Percentiles rank a stretch among this genome's conserved stretches.
Evolutionary conservation across 2,113 vertebrate genomes (phyloP).

Genomic region (Mastomys coucha): DNA sequence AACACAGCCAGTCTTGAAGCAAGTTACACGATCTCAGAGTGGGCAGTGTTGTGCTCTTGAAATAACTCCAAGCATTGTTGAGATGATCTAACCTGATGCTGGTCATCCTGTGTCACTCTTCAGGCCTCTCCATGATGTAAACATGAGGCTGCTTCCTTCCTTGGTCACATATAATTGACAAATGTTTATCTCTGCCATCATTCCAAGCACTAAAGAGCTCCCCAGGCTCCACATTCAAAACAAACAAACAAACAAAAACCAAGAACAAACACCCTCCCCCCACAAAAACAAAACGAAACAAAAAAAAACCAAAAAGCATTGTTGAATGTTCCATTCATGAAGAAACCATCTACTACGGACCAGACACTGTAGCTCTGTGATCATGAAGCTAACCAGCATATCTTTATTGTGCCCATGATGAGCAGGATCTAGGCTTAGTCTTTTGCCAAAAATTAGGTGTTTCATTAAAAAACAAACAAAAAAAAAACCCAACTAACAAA

Average conservation of each 20-base stretch:
- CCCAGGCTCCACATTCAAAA: not conserved
- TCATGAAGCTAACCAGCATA: not conserved
- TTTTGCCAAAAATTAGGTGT: slow-evolving; percentile 58
- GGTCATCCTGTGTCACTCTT: not conserved
- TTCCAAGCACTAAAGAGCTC: not conserved
- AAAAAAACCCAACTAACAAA: not conserved
- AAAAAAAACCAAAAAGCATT: not conserved
- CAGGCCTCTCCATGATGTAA: not conserved
- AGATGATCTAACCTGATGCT: not conserved
- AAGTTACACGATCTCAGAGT: not conserved
- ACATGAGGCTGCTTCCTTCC: not conserved
- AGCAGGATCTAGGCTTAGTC: not conserved
- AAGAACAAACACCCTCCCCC: no score
- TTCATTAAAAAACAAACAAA: slow-evolving; percentile 28
- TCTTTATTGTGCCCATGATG: not conserved
- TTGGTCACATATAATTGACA: not conserved
- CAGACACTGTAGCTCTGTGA: not conserved
- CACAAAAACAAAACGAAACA: not conserved
- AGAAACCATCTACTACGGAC: not conserved
- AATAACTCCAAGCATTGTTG: not conserved
- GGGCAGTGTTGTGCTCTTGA: not conserved
- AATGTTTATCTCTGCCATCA: not conserved
- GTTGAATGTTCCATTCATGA: not conserved
- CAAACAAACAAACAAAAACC: not conserved
- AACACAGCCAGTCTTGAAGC: not conserved